Conservation (phyloP, 2,797 vertebrate species). For the Limnodromus scolopaceus region DNA sequence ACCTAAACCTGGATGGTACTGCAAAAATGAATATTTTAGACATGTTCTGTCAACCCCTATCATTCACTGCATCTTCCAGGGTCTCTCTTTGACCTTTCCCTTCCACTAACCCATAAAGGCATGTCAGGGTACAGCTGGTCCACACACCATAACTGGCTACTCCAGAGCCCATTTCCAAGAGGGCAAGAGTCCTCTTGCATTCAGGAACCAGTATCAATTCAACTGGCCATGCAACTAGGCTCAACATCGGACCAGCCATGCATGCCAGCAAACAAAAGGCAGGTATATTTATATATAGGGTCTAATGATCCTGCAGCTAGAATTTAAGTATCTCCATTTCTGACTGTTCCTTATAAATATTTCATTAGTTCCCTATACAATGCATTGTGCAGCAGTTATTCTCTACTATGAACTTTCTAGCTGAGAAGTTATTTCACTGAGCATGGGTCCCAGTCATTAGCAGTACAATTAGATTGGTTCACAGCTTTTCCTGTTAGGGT, state of each 20-base stretch:
- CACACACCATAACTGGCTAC: neutral
- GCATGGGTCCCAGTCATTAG: neutral
- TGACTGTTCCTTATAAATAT: neutral
- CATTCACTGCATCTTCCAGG: neutral
- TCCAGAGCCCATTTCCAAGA: neutral
- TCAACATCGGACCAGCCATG: neutral
- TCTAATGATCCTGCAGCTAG: neutral
- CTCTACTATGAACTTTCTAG: neutral
- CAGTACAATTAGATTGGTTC: neutral
- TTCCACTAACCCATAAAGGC: neutral
- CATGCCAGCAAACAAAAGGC: neutral
- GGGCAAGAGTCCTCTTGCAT: neutral
- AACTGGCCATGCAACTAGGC: neutral
- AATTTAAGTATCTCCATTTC: neutral
- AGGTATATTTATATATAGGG: too few species aligned
- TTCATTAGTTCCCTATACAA: neutral
- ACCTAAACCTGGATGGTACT: neutral
- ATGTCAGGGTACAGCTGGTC: neutral
- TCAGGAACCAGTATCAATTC: neutral
- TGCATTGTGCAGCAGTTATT: neutral
- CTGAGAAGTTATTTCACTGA: neutral
- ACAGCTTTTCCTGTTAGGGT: neutral
- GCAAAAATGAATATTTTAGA: accelerated
- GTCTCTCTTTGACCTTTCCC: neutral
- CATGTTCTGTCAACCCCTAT: neutral